Evolutionary conservation across 2,797 vertebrate genomes (phyloP).

Genomic region (Cuniculus paca): DNA sequence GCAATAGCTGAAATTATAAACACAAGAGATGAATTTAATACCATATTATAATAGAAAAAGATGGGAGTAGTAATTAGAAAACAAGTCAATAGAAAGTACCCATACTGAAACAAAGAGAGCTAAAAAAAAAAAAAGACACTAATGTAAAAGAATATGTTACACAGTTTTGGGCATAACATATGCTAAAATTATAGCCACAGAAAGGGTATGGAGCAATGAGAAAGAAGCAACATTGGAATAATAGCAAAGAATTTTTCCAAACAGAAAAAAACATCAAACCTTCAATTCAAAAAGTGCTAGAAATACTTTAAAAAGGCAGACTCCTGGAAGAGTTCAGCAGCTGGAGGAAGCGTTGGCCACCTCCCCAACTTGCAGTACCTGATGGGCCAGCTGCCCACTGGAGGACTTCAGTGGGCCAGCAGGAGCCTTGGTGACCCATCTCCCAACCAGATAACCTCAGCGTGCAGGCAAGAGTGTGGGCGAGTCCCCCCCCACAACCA

Average conservation of each 20-base stretch:
- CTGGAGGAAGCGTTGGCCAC: too few relatives aligned
- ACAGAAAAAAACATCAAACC: background rate
- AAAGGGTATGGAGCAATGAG: background rate
- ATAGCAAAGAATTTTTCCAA: constrained; percentile 28
- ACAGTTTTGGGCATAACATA: background rate
- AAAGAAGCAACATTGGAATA: constrained; percentile 50
- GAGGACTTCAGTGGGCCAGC: too few relatives aligned
- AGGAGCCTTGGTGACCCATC: too few relatives aligned
- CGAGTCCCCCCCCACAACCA: too few relatives aligned
- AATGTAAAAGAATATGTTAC: background rate
- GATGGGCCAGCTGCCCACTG: too few relatives aligned
- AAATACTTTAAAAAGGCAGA: background rate
- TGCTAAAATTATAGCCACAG: background rate
- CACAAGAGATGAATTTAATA: constrained; percentile 1
- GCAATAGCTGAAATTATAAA: constrained; percentile 47
- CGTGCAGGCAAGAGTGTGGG: too few relatives aligned
- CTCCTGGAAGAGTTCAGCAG: too few relatives aligned
- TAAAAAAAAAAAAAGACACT: background rate
- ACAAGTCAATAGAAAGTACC: constrained; percentile 14
- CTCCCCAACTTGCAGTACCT: too few relatives aligned
- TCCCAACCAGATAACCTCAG: too few relatives aligned
- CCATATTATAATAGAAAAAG: background rate
- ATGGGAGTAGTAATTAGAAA: constrained; percentile 21
- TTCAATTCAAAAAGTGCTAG: constrained; percentile 36
- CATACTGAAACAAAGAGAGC: background rate